Conservation (phyloP, 2,113 vertebrate species). For the Cyprinus carpio region DNA sequence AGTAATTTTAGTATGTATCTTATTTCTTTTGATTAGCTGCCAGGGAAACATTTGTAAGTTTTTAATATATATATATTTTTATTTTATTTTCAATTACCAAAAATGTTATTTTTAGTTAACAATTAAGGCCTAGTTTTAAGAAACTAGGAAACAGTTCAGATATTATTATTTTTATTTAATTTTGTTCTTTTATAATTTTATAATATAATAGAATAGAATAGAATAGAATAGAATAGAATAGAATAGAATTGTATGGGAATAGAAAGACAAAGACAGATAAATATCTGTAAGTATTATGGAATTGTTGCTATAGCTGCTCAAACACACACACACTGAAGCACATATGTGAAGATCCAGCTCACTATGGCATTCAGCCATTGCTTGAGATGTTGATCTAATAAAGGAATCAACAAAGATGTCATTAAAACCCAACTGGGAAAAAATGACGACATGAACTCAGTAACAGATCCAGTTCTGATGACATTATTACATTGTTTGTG, state of each 20-base stretch:
- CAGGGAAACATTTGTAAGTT: not conserved
- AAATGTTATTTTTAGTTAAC: not conserved
- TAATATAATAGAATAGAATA: too few species aligned
- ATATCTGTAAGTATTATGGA: not conserved
- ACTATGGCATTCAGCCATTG: not conserved
- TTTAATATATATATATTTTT: too few species aligned
- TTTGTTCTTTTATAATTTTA: too few species aligned
- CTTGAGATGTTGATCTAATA: slow-evolving; percentile 57
- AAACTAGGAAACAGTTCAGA: too few species aligned
- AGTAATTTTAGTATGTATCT: not conserved
- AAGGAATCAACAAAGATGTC: slow-evolving; percentile 55
- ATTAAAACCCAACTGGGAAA: slow-evolving; percentile 48
- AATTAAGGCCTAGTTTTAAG: too few species aligned
- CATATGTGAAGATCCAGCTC: not conserved
- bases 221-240: too few species aligned
- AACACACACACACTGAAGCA: slow-evolving; percentile 14
- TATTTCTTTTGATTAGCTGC: not conserved
- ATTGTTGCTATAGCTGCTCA: slow-evolving; percentile 1
- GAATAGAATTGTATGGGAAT: not conserved
- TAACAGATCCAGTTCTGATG: slow-evolving; percentile 55
- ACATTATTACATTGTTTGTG: slow-evolving; percentile 48
- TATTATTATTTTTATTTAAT: too few species aligned
- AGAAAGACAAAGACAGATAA: not conserved
- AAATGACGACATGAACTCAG: slow-evolving; percentile 48
- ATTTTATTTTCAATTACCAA: not conserved